Evolutionary conservation across 2,797 vertebrate genomes (phyloP).

Genomic region (Acanthopagrus latus): DNA sequence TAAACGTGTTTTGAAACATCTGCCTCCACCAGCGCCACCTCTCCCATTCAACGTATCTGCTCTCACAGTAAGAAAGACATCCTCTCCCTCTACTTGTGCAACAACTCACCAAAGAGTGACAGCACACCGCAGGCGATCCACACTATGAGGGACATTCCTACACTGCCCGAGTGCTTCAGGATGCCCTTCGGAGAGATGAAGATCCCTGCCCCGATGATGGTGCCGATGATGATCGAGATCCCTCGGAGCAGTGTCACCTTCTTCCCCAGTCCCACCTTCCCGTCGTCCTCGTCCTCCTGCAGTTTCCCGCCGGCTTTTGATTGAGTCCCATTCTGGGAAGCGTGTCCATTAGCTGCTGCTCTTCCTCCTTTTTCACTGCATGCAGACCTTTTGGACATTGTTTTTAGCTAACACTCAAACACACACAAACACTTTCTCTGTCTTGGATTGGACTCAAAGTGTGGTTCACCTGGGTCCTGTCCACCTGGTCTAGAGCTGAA

Average conservation of each 20-base stretch:
- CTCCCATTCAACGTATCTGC: neutral
- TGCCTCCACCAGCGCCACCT: neutral
- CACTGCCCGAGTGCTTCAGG: slow-evolving; percentile 91
- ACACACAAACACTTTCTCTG: neutral
- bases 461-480: neutral
- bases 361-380: slow-evolving; percentile 17
- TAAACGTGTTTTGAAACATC: neutral
- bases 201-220: slow-evolving; percentile 96
- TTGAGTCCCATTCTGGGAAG: slow-evolving; percentile 69
- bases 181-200: slow-evolving; percentile 98
- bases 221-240: slow-evolving; percentile 95
- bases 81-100: neutral
- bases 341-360: slow-evolving; percentile 26
- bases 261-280: slow-evolving; percentile 90
- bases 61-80: neutral
- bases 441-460: neutral
- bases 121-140: slow-evolving; percentile 94
- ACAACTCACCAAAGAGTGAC: slow-evolving; percentile 95
- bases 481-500: slow-evolving; percentile 3
- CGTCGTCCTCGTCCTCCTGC: slow-evolving; percentile 56
- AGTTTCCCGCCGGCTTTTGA: slow-evolving; percentile 60
- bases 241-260: slow-evolving; percentile 95
- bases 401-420: slow-evolving; percentile 12
- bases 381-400: slow-evolving; percentile 82
- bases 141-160: slow-evolving; percentile 93